Evolutionary conservation across 2,797 vertebrate species (phyloP), one percentile per base, ranked within the genome.

Genomic region (Gouania willdenowi): DNA sequence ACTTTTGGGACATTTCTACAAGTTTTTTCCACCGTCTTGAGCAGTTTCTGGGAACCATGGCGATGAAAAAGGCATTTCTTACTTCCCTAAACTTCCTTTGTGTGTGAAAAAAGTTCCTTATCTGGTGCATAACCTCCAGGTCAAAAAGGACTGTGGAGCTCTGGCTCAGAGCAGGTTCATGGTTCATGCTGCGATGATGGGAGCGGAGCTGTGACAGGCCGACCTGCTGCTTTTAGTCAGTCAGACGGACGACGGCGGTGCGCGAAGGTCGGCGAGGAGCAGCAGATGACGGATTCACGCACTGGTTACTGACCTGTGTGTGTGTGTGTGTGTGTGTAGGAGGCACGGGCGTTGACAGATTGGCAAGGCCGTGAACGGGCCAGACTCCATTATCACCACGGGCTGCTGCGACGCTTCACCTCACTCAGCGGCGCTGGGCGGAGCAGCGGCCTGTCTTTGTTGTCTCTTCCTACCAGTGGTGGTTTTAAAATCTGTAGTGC

Each of bases 261-360:
- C 68, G 70, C 14, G 60, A 68, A 74, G 69, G 74, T 70, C 38
- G 44, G 10, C 5, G 33, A 47, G 37, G 65, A 68, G 66, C 66
- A 68, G 42, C 46, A 54, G 72, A 80, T 73, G 77, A 77, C 70
- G 66, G 77, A 80, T 80, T 78, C 60, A 63, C 65, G 29, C 58
- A 51, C 41, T 23, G 54, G 44, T 52, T 45, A 31, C 38, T 60
- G 45, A 32, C 18, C 5, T 34, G 11, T 45, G 31, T 27, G 31
- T 41, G 39, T 43, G 12, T 43, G 25, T 28, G 22, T 43, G 21
- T 39, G 38, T 26, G 51, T 40, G 33, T 45, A 59, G 60, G 63
- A 48, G 48, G 47, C 49, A 44, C 48, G 35, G 53, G 24, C 54
- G 70, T 73, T 77, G 76, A 79, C 73, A 74, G 77, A 81, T 77